Base-by-base conservation (phyloP, 2,888 invertebrate species). In the Drosophila mayaguana region DNA sequence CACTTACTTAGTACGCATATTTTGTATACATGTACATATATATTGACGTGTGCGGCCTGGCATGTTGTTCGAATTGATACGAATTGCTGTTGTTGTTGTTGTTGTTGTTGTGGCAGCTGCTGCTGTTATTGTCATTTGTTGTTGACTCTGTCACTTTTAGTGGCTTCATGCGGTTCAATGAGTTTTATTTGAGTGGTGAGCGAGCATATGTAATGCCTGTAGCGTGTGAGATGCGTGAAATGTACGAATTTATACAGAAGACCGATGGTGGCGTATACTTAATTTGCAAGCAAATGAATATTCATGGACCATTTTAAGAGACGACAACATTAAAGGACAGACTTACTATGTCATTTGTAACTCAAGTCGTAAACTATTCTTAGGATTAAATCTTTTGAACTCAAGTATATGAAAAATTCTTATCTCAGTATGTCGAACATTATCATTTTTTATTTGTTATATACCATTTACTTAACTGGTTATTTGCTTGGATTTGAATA, bases 91-190 rank as follows among this genome's bases (percentile, higher is more conserved):
- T 61, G 36, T 45, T 72, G 14, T 53, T 45, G 46, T 28, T 61
- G 36, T 45, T 72, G 54, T 46, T 48, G 43, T 32, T 56, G n/a
- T 53, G 34, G 32, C 32, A 70, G 51, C 36, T 45, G 43, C 38
- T 56, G 18, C 50, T 38, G 25, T 32, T 55, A 18, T 61, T 43
- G 36, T 36, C 36, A 36, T 34, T 46, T 56, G 60, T 25, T 63
- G 70, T 74, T 67, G 85, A 76, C 63, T 72, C 71, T 88, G 85
- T 87, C 82, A 82, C 63, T 77, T 81, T 77, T 69, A 84, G 77
- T 80, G 71, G 68, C 63, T 72, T 85, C 63, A 72, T 75, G 72
- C 78, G 83, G 88, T 85, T 82, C 83, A 85, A 72, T 80, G 83
- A 46, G 71, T 88, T 75, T 60, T 40, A 65, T 55, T 63, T 46